Base-by-base conservation (phyloP, 2,113 vertebrate species). In the Coreoperca whiteheadi region DNA sequence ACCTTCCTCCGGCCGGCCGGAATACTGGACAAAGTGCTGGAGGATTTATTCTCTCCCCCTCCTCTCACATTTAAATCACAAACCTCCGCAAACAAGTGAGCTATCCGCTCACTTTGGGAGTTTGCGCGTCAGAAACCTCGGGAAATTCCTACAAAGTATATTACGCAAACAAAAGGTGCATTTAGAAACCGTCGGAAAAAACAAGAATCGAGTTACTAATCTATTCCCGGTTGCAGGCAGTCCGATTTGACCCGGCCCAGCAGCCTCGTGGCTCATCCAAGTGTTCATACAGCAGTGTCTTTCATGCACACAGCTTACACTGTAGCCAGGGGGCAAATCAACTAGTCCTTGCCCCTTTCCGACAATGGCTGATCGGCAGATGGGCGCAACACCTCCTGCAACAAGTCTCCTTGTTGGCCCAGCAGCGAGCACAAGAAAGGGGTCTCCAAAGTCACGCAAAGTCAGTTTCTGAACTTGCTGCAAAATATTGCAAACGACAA, bases 221-320 rank as follows among this genome's bases (percentile, higher is more conserved):
- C 70, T 73, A 69, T 76, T 74, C 32, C 56, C 6, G 23, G 63
- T 28, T 4, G 66, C 60, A 37, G 21, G 23, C 43, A 28, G 68
- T 54, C 53, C 18, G 56, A 6, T 76, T 2, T 60, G 43, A 61
- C 5, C 64, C 0, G 72, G 28, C 28, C 20, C 54, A 43, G 60
- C 75, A 50, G 74, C 77, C 66, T 83, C 90, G 71, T 80, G 83
- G 81, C 75, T 79, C 77, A 61, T 54, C 32, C 57, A 43, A 76
- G 5, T 0, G 53, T 48, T 34, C 63, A 68, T 23, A 15, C 75
- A 72, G 46, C 81, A 32, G 48, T 9, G 28, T 28, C 68, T 54
- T 64, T 80, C 66, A 72, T 53, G 46, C 21, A 64, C 0, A 0
- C 77, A 61, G 56, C 50, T 6, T 18, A 48, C 23, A 23, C 75